A percentile compares a stretch with the other conserved stretches of the same genome.
Evolutionary conservation across 2,113 vertebrate genomes (phyloP).

Genomic region (Sporophila hypoxantha): DNA sequence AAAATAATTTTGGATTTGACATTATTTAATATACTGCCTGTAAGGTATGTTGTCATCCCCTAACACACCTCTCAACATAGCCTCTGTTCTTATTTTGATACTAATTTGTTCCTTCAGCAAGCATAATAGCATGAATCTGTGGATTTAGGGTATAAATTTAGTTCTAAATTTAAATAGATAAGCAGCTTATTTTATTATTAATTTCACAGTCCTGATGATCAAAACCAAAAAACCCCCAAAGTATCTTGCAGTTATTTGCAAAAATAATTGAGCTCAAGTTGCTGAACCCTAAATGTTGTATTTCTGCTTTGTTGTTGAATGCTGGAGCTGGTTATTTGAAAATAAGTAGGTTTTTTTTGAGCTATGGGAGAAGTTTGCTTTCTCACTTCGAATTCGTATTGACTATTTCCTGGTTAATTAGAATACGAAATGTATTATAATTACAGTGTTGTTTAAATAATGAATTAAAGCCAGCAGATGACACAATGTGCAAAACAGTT

Average conservation of each 20-base stretch:
- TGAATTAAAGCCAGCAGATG: neutral
- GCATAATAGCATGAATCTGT: neutral
- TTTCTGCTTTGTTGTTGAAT: neutral
- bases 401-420: neutral
- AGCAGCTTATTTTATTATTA: neutral
- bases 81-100: neutral
- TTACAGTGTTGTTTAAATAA: constrained; percentile 5
- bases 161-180: neutral
- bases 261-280: neutral
- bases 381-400: neutral
- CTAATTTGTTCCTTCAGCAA: neutral
- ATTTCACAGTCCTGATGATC: neutral
- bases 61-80: neutral
- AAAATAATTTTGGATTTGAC: neutral
- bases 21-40: neutral
- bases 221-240: neutral
- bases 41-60: neutral
- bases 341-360: neutral
- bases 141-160: neutral
- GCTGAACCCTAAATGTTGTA: neutral
- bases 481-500: neutral
- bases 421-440: constrained; percentile 1
- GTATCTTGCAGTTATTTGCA: neutral
- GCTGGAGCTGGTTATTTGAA: neutral
- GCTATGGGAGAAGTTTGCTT: neutral